Conservation (phyloP, 2,888 invertebrate species). For the Psococerastis gibbosa region DNA sequence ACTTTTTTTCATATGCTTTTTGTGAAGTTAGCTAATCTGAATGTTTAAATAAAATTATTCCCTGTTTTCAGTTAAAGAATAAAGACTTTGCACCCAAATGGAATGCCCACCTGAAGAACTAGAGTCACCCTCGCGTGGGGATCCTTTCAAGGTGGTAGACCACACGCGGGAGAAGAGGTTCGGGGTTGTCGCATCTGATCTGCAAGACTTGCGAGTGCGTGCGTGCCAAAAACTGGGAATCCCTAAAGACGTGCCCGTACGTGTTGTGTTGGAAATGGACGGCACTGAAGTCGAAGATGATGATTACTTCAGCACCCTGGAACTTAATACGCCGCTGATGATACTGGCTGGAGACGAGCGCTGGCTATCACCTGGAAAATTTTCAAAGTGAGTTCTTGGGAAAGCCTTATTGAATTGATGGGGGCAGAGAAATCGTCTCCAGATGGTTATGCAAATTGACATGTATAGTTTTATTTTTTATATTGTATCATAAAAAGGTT, state of each 20-base stretch:
- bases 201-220: slow-evolving; percentile 53
- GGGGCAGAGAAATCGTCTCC: slow-evolving; percentile 20
- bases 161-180: slow-evolving; percentile 60
- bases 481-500: too few species aligned
- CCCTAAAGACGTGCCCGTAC: slow-evolving; percentile 39
- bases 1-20: too few species aligned
- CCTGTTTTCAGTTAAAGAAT: too few species aligned
- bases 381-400: slow-evolving; percentile 18
- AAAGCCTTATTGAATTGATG: not conserved
- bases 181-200: slow-evolving; percentile 59
- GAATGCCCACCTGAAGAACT: not conserved
- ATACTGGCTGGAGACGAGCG: slow-evolving; percentile 56
- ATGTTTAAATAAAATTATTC: too few species aligned
- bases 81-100: too few species aligned
- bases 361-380: slow-evolving; percentile 36
- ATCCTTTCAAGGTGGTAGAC: slow-evolving; percentile 61
- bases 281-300: slow-evolving; percentile 93
- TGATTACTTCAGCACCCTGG: slow-evolving; percentile 81
- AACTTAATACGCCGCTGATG: slow-evolving; percentile 72
- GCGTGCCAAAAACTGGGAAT: slow-evolving; percentile 53
- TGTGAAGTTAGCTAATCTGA: too few species aligned
- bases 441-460: too few species aligned
- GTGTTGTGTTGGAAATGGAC: slow-evolving; percentile 75
- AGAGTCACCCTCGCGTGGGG: slow-evolving; percentile 13
- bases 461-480: too few species aligned